A percentile compares a stretch with the other conserved stretches of the same genome.
Evolutionary conservation across 2,113 vertebrate genomes (phyloP).

Genomic region (Paradisaea rubra): DNA sequence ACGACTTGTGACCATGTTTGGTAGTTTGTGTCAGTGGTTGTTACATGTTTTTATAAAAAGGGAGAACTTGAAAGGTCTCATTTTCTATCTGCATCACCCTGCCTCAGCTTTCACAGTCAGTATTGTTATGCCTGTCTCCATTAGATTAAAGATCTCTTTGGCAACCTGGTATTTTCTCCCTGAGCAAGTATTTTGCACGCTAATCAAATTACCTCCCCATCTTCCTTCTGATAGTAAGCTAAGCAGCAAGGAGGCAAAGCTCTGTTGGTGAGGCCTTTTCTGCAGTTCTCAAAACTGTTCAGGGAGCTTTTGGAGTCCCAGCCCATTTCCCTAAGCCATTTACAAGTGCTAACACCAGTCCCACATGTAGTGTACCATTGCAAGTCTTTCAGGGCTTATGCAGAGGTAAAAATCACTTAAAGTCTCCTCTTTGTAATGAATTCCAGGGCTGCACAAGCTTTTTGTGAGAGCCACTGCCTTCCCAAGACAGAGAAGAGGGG

Average conservation of each 20-base stretch:
- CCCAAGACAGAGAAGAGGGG: neutral
- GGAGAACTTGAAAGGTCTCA: neutral
- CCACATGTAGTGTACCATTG: neutral
- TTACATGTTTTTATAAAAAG: neutral
- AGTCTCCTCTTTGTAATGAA: neutral
- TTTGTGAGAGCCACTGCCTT: neutral
- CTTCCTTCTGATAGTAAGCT: conserved; percentile 1
- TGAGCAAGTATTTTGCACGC: neutral
- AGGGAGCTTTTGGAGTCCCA: neutral
- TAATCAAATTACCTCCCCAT: conserved; percentile 21
- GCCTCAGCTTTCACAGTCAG: neutral
- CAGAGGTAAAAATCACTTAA: neutral
- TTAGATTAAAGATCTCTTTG: conserved; percentile 32
- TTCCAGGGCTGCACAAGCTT: neutral
- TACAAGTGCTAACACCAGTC: neutral
- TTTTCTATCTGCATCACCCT: neutral
- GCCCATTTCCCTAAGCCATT: neutral
- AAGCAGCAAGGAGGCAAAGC: neutral
- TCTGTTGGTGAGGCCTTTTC: neutral
- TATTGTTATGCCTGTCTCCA: neutral
- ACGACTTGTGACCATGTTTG: neutral
- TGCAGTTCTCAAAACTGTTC: neutral
- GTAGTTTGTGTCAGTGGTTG: neutral
- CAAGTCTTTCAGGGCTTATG: neutral
- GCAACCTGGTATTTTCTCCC: conserved; percentile 21